Percentiles rank a stretch among this genome's conserved stretches.
Conservation (phyloP, 2,797 vertebrate genomes). For the Aythya fuligula region DNA sequence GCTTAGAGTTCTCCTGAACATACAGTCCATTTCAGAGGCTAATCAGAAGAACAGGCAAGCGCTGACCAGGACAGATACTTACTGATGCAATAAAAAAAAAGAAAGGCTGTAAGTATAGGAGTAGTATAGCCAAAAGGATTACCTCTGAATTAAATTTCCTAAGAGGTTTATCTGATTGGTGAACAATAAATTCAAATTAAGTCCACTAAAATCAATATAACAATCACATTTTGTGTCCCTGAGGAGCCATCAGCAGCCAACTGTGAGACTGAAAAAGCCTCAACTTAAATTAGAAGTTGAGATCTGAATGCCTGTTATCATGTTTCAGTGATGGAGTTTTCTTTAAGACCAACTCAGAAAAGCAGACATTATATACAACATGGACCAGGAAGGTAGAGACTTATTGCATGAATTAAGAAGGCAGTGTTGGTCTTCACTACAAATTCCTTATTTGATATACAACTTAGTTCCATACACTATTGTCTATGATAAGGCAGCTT, state of each 20-base stretch:
- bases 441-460: not conserved
- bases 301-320: not conserved
- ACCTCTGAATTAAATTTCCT: slow-evolving; percentile 42
- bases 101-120: not conserved
- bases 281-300: not conserved
- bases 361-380: not conserved
- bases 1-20: not conserved
- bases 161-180: slow-evolving; percentile 41
- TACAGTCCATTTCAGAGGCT: not conserved
- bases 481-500: not conserved
- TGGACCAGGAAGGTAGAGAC: not conserved
- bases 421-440: not conserved
- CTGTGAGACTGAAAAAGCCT: slow-evolving; percentile 21
- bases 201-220: slow-evolving; percentile 46
- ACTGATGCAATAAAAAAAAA: not conserved
- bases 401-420: not conserved
- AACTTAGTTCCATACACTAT: not conserved
- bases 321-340: not conserved
- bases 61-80: not conserved
- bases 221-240: not conserved
- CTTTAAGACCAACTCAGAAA: not conserved
- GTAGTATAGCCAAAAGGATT: slow-evolving; percentile 6
- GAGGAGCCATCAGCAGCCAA: slow-evolving; percentile 3
- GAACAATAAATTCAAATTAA: slow-evolving; percentile 67
- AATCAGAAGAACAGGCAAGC: not conserved